phyloP scores from a whole-genome alignment of 2,797 vertebrate genomes.

The Phalanger gymnotis region DNA sequence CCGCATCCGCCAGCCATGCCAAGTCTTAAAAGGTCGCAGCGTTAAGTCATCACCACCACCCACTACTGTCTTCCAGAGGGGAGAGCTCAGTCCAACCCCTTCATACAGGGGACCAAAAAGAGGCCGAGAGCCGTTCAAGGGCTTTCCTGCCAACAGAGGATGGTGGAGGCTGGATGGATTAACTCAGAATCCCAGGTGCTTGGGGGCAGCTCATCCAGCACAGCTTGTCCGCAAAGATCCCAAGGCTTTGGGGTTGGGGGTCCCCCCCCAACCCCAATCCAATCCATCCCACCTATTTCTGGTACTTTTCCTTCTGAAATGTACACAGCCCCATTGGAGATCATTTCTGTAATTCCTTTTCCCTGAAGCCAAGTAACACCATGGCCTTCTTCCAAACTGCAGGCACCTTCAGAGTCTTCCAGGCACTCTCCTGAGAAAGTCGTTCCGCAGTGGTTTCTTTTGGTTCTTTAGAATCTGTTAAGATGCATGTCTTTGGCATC shows the following conservation, averaged over 20 bases:
- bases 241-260: not conserved
- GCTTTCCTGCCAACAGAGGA: not conserved
- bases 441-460: accelerated
- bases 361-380: not conserved
- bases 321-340: not conserved
- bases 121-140: not conserved
- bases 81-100: not conserved
- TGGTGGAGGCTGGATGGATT: not conserved
- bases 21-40: not conserved
- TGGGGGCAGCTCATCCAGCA: not conserved
- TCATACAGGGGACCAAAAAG: not conserved
- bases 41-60: not conserved
- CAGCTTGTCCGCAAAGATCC: not conserved
- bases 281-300: not conserved
- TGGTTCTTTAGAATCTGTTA: not conserved
- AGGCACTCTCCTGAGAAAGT: not conserved
- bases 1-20: not conserved
- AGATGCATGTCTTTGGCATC: not conserved
- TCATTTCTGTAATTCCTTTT: not conserved
- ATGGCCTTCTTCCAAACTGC: not conserved
- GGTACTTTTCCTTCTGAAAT: no score
- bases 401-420: not conserved
- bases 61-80: not conserved
- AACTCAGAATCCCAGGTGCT: not conserved
- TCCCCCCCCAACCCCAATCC: accelerated